These are phyloP conservation scores for Mercenaria mercenaria DNA, from an alignment of 1,140 invertebrate species.

Conservation along the genomic window DNA sequence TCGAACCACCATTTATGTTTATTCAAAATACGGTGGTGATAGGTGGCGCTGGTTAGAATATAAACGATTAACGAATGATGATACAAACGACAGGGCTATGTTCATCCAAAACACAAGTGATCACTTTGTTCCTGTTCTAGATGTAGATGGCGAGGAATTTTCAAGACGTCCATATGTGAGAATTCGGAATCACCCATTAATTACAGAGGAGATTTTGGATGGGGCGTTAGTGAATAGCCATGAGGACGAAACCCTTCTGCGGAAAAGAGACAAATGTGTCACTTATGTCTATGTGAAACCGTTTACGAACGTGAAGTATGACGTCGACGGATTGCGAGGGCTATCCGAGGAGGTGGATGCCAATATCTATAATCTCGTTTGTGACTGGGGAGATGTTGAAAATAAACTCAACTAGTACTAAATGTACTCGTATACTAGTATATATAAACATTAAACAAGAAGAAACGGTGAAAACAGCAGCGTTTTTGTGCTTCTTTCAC, in stretches of 20 bases:
- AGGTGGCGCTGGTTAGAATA: background rate
- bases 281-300: background rate
- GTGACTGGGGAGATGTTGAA: too few species aligned
- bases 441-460: too few species aligned
- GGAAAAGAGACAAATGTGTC: background rate
- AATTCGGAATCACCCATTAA: background rate
- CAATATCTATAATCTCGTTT: too few species aligned
- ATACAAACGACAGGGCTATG: background rate
- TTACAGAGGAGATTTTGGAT: background rate
- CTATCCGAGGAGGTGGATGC: background rate
- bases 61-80: background rate
- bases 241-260: background rate
- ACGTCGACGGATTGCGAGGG: background rate
- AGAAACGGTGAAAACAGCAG: too few species aligned
- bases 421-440: too few species aligned
- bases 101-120: background rate
- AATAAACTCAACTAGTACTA: too few species aligned
- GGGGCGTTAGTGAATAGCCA: background rate
- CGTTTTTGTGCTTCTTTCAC: too few species aligned
- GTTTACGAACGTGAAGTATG: background rate
- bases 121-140: background rate
- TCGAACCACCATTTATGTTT: background rate
- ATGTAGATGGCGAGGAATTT: background rate
- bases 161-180: background rate
- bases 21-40: background rate